A percentile compares a stretch with the other conserved stretches of the same genome.
These are phyloP conservation scores for Puma concolor DNA, from an alignment of 2,113 vertebrate genomes.

Conservation along the genomic window DNA sequence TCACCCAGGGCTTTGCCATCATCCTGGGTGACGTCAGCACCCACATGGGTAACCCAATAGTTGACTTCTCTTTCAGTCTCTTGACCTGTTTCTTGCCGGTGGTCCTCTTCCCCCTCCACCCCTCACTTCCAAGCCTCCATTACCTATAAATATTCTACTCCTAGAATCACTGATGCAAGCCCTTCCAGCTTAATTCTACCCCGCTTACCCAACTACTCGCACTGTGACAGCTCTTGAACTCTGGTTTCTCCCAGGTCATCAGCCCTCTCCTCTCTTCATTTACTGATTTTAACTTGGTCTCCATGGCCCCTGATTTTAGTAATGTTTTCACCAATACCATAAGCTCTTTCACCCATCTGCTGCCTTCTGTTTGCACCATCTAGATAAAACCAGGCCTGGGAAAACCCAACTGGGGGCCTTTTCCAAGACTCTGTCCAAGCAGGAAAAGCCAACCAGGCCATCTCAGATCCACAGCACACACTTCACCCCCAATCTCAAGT, in stretches of 20 bases:
- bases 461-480: too few species aligned
- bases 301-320: not conserved
- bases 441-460: not conserved
- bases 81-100: not conserved
- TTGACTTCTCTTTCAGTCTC: not conserved
- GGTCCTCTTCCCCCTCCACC: not conserved
- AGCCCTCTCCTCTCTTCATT: not conserved
- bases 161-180: not conserved
- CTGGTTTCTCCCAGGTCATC: not conserved
- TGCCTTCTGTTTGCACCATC: not conserved
- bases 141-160: not conserved
- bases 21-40: not conserved
- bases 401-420: not conserved
- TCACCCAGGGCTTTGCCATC: not conserved
- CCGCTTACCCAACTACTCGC: not conserved
- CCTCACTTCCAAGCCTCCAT: not conserved
- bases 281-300: not conserved
- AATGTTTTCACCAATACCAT: not conserved
- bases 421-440: not conserved
- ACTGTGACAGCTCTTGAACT: not conserved
- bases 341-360: not conserved
- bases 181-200: not conserved
- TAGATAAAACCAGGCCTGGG: not conserved
- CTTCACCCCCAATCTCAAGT: not conserved
- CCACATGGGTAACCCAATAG: not conserved